Evolutionary conservation across 2,797 vertebrate genomes (phyloP), one percentile per base, ranked within the genome.

Genomic region (Coregonus ussuriensis): DNA sequence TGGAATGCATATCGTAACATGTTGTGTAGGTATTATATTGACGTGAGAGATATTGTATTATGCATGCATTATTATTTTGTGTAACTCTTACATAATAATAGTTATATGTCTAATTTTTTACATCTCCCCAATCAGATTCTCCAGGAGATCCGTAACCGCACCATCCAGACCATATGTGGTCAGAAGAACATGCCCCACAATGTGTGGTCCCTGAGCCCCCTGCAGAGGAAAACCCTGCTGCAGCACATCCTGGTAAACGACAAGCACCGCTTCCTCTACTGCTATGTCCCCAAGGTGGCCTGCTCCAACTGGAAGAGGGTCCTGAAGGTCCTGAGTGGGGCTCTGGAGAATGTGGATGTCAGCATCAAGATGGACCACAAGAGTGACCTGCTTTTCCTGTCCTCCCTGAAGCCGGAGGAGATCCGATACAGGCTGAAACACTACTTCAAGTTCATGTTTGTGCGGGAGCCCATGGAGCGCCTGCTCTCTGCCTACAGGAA

Each of bases 291-390:
- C 90, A 99, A 99, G 84, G 98, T 98, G 90, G 98, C 97, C 79
- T 99, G 97, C 89, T 99, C 98, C 85, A 99, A 99, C 94, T 99
- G 98, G 98, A 99, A 99, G 62, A 93, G 96, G 74, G 92, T 99
- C 6, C 88, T 99, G n/a, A 99, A 99, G 89, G 97, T 99, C 18
- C 91, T 99, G 86, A 95, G 87, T 0, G 97, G 98, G 0, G 89
- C 91, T 0, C 89, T 99, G 88, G 93, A 96, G 80, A 97, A 79
- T n/a, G 94, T 98, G 13, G 88, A 98, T 0, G 93, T 93, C 78
- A 93, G 89, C 77, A 82, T 95, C 6, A 99, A 98, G 93, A 99
- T 99, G 98, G 95, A 99, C 89, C 98, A 99, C 87, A 93, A 82
- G 76, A 94, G 81, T 0, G 96, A 97, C 91, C 88, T 99, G 87